These are phyloP conservation scores for Mustela lutreola DNA, from an alignment of 2,113 vertebrate species.

Conservation along the genomic window DNA sequence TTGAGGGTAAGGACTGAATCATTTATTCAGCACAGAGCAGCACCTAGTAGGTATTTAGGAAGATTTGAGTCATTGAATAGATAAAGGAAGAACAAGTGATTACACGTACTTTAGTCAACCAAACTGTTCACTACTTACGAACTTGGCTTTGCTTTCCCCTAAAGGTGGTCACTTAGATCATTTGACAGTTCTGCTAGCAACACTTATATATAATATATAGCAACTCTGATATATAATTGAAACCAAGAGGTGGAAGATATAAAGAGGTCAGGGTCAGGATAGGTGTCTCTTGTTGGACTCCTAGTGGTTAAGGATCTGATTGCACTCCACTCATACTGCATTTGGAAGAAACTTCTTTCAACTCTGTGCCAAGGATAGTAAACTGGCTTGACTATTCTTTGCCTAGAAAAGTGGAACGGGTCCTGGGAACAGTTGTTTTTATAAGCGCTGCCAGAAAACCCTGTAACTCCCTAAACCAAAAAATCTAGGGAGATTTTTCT, in stretches of 20 bases:
- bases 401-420: neutral
- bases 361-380: neutral
- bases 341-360: slow-evolving; percentile 39
- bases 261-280: slow-evolving; percentile 8
- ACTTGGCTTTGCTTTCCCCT: neutral
- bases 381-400: slow-evolving; percentile 1
- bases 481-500: neutral
- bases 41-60: neutral
- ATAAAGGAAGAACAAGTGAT: neutral
- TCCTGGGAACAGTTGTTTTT: slow-evolving; percentile 10
- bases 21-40: neutral
- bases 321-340: neutral
- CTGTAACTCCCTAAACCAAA: slow-evolving; percentile 1
- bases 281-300: neutral
- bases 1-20: neutral
- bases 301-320: neutral
- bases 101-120: neutral
- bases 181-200: neutral
- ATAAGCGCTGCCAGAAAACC: neutral
- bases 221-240: neutral
- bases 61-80: slow-evolving; percentile 2
- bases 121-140: neutral
- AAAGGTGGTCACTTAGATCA: neutral
- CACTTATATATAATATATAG: neutral
- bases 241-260: neutral